Conservation (phyloP, 2,888 invertebrate genomes). For the Athrips mouffetella region DNA sequence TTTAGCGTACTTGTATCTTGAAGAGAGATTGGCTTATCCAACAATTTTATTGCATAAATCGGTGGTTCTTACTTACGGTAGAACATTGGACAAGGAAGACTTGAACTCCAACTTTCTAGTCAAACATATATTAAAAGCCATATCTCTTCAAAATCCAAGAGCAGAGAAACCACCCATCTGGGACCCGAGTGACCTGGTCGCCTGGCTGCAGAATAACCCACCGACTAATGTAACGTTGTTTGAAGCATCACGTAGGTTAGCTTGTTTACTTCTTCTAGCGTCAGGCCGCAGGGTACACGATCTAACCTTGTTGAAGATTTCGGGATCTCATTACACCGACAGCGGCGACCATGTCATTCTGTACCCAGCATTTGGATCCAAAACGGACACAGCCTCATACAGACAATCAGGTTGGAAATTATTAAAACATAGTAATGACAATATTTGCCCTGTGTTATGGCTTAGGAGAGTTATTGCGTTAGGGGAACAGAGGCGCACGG, state of each 20-base stretch:
- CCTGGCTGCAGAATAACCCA: conserved; percentile 8
- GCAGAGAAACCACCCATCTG: conserved; percentile 13
- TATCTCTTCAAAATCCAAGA: not conserved
- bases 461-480: not conserved
- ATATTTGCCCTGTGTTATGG: conserved; percentile 1
- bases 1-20: conserved; percentile 10
- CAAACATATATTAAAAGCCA: conserved; percentile 12
- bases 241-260: conserved; percentile 14
- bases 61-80: conserved; percentile 6
- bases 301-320: conserved; percentile 14
- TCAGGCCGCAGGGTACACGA: conserved; percentile 22
- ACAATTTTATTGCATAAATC: conserved; percentile 11
- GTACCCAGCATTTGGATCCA: conserved; percentile 21
- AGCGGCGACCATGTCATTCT: conserved; percentile 3
- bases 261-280: conserved; percentile 15
- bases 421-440: not conserved
- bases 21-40: conserved; percentile 11
- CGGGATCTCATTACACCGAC: not conserved
- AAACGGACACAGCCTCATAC: conserved; percentile 12
- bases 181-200: conserved; percentile 13
- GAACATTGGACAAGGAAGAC: not conserved
- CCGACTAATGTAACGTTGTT: conserved; percentile 6
- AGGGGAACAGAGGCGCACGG: not conserved
- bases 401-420: conserved; percentile 4
- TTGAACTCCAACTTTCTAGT: conserved; percentile 12